phyloP scores from a whole-genome alignment of 2,113 vertebrate species.

The Chaetodon auriga region DNA sequence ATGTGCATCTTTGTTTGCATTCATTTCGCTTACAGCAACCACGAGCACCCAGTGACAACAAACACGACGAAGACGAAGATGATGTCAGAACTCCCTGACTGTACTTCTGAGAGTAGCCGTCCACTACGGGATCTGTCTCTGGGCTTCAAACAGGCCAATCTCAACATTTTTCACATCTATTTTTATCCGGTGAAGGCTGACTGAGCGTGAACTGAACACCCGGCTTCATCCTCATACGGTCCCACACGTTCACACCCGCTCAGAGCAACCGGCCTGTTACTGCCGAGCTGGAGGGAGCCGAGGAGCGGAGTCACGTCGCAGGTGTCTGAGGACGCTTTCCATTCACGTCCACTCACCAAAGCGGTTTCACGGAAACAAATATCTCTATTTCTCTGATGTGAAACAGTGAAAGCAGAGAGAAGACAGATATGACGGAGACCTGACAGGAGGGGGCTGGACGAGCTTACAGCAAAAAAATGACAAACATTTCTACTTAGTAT shows the following conservation, averaged over 20 bases:
- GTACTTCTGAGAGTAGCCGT: background rate
- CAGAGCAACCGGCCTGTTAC: constrained; percentile 43
- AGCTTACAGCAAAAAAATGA: background rate
- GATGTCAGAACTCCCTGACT: background rate
- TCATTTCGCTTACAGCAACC: no score
- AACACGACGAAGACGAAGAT: background rate
- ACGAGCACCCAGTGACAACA: no score
- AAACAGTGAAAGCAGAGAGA: background rate
- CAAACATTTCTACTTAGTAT: background rate
- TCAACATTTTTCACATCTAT: constrained; percentile 57
- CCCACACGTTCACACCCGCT: constrained; percentile 61
- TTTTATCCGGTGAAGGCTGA: constrained; percentile 55
- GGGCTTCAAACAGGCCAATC: constrained; percentile 44
- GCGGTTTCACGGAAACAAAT: background rate
- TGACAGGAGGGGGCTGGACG: background rate
- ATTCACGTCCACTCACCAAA: background rate
- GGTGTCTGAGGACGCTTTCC: background rate
- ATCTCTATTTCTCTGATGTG: background rate
- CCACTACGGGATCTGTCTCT: constrained; percentile 22
- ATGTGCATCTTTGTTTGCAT: no score
- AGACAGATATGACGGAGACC: background rate
- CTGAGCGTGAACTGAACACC: constrained; percentile 60
- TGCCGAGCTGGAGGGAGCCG: constrained; percentile 1
- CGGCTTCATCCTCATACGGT: constrained; percentile 43
- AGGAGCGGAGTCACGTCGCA: background rate